Evolutionary conservation across 2,797 vertebrate genomes (phyloP), one percentile per base, ranked within the genome.

Genomic region (Microtus californicus): DNA sequence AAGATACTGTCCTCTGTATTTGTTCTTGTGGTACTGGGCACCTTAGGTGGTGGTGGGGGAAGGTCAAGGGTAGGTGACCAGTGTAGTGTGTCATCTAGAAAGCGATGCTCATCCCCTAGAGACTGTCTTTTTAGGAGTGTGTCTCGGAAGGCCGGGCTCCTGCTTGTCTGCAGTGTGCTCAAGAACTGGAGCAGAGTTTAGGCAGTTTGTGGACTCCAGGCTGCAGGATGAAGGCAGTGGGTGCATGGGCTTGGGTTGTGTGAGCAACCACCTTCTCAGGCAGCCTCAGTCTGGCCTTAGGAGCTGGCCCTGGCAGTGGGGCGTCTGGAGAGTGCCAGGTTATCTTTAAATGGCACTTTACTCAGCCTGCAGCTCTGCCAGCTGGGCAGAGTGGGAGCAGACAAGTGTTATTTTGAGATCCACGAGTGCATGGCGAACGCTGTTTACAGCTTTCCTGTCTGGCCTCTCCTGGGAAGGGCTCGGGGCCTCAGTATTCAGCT

Each of bases 271-370:
- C 86, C 13, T 59, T 21, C 43, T 63, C 29, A 40, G 69, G 81
- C 61, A 65, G 45, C 77, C n/a, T n/a, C 69, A 15, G 69, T 43
- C 86, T 80, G 78, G 63, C 71, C 40, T 69, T 19, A 13, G 51
- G 67, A 86, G 87, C 27, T 45, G 17, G 73, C 43, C n/a, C 48
- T 71, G 83, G 74, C 79, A 29, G 79, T 23, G 17, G 87, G 79
- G 37, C 10, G 51, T 45, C 34, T 7, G 0, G 65, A 77, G 29
- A 91, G 67, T 94, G 59, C 88, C 90, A 86, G 86, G 88, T 83
- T 95, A 90, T 94, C 95, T 97, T 96, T 95, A 96, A 96, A 93
- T 95, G 90, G 90, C 48, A 95, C 81, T 87, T 96, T 93, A 93
- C 95, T 95, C 96, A 96, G 88, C 43, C 94, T 45, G 89, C 29